Conservation (phyloP, 2,797 vertebrate genomes). For the Sebastiscus albofasciatus region DNA sequence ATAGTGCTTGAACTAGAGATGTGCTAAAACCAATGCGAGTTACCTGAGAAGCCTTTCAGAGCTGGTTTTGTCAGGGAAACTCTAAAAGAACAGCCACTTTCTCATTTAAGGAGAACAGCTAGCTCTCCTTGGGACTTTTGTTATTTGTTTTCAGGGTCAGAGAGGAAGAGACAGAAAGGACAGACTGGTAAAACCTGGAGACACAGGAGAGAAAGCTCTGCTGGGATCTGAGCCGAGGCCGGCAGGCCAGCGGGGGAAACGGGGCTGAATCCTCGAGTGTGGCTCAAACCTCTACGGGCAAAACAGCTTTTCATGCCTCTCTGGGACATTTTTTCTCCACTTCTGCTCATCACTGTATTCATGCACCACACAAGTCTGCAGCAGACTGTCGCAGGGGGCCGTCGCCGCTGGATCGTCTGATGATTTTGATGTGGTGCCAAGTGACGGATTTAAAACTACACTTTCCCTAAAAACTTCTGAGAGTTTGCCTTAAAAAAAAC, state of each 20-base stretch:
- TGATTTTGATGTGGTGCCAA: slow-evolving; percentile 24
- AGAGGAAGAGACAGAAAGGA: slow-evolving; percentile 7
- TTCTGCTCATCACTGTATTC: not conserved
- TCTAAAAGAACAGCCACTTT: not conserved
- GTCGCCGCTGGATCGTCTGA: not conserved
- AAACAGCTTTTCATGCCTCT: slow-evolving; percentile 6
- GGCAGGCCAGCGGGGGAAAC: not conserved
- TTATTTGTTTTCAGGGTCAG: slow-evolving; percentile 25
- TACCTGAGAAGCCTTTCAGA: not conserved
- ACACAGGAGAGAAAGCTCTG: slow-evolving; percentile 9
- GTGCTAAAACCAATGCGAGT: not conserved
- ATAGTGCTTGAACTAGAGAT: not conserved
- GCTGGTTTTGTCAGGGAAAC: not conserved
- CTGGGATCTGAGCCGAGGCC: slow-evolving; percentile 23
- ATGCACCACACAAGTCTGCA: not conserved
- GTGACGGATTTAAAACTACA: slow-evolving; percentile 19
- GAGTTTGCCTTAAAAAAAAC: slow-evolving; percentile 1
- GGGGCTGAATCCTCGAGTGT: slow-evolving; percentile 18
- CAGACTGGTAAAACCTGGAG: slow-evolving; percentile 10
- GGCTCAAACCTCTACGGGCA: not conserved
- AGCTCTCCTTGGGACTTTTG: not conserved
- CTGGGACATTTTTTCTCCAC: slow-evolving; percentile 24
- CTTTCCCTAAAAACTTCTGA: not conserved
- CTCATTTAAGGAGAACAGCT: slow-evolving; percentile 1
- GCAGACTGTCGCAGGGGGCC: not conserved